Conservation (phyloP, 2,797 vertebrate species). For the Halcyon leucocephala region DNA sequence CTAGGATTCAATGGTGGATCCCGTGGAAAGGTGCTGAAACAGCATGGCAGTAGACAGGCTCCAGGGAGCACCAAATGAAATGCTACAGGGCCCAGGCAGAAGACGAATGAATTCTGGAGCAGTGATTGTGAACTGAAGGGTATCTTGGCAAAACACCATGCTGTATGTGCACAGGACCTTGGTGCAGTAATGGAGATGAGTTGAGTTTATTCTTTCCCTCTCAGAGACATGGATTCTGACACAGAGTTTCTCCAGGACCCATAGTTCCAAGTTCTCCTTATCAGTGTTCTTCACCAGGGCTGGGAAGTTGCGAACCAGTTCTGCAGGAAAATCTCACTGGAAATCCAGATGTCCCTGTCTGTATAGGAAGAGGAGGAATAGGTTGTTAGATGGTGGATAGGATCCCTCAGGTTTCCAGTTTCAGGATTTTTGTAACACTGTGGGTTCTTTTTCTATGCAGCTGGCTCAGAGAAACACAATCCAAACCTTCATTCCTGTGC, state of each 20-base stretch:
- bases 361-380: background rate
- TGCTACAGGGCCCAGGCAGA: background rate
- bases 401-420: background rate
- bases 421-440: background rate
- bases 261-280: background rate
- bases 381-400: background rate
- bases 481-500: constrained; percentile 86
- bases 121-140: background rate
- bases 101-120: background rate
- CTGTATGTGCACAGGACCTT: background rate
- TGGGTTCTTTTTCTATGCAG: constrained; percentile 64
- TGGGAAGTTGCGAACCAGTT: background rate
- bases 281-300: background rate
- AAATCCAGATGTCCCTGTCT: background rate
- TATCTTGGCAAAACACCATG: background rate
- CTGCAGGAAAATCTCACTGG: background rate
- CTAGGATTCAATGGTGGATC: background rate
- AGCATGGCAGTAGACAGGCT: background rate
- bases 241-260: background rate
- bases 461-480: constrained; percentile 73
- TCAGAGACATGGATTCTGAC: background rate
- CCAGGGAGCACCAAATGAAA: background rate
- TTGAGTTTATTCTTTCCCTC: background rate
- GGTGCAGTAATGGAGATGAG: background rate
- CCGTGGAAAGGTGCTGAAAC: background rate